Conservation (phyloP, 1,140 invertebrate species). For the Cydia strobilella region DNA sequence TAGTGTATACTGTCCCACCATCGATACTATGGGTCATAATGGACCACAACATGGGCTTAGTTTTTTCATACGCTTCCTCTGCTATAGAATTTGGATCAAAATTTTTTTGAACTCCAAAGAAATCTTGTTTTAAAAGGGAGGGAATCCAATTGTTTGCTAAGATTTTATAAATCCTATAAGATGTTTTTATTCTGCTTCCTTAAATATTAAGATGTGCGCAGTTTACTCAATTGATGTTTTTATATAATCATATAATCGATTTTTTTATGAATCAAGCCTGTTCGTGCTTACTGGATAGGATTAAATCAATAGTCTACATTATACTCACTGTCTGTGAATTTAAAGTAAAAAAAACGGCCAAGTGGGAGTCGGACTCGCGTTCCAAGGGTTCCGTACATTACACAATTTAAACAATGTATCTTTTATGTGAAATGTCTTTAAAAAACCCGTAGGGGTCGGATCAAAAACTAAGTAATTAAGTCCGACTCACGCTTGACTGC, state of each 20-base stretch:
- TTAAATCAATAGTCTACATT: not conserved
- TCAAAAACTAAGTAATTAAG: no score
- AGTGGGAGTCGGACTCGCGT: no score
- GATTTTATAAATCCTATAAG: slow-evolving; percentile 9
- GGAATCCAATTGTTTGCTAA: not conserved
- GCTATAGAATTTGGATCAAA: slow-evolving; percentile 37
- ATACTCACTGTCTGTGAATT: no score
- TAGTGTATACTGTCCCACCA: slow-evolving; percentile 48
- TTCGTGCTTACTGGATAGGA: not conserved
- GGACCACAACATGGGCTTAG: slow-evolving; percentile 43
- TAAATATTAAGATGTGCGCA: not conserved
- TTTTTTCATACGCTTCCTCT: slow-evolving; percentile 43
- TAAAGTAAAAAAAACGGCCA: no score
- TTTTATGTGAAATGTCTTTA: no score
- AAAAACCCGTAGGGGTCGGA: no score
- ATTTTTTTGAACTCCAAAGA: slow-evolving; percentile 23
- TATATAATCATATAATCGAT: not conserved
- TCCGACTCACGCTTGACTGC: no score
- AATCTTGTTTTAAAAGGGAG: not conserved
- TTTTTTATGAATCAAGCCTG: not conserved
- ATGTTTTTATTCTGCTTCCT: not conserved
- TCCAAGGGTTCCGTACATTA: no score
- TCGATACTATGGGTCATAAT: slow-evolving; percentile 28
- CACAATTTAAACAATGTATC: no score
- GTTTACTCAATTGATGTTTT: not conserved